phyloP scores from a whole-genome alignment of 1,140 invertebrate species.

The Conus betulinus region DNA sequence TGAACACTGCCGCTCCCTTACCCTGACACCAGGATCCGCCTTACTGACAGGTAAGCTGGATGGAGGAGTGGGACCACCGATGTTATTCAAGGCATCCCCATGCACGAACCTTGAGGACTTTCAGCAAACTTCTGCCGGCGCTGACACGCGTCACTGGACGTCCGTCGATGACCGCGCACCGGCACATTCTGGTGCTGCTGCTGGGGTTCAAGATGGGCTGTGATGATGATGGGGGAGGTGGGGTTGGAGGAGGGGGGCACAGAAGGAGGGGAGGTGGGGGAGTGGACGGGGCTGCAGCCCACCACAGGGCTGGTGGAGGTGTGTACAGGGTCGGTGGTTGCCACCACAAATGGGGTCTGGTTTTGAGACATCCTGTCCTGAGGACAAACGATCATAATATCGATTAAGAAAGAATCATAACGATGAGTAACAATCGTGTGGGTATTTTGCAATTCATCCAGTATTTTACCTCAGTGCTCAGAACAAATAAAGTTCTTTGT shows the following conservation, averaged over 20 bases:
- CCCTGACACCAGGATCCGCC: too few relatives aligned
- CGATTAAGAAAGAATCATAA: too few relatives aligned
- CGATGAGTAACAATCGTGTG: too few relatives aligned
- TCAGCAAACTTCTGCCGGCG: slow-evolving; percentile 1
- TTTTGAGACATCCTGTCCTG: slow-evolving; percentile 23
- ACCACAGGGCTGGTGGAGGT: not conserved
- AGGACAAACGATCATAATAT: not conserved
- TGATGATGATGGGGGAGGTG: not conserved
- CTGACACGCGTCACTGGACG: not conserved
- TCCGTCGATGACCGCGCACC: not conserved
- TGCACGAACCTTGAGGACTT: not conserved
- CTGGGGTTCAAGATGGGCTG: not conserved
- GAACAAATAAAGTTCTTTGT: too few relatives aligned
- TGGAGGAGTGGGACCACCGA: too few relatives aligned
- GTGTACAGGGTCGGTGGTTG: not conserved
- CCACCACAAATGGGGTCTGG: slow-evolving; percentile 16
- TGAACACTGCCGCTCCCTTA: too few relatives aligned
- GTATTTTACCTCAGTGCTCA: too few relatives aligned
- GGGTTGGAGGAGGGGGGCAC: not conserved
- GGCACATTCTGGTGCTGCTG: not conserved
- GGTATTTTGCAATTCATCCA: too few relatives aligned
- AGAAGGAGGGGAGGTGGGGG: not conserved
- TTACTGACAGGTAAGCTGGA: too few relatives aligned
- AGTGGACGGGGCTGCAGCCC: not conserved
- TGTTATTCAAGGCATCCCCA: not conserved